These are phyloP conservation scores for Pachliopta kotzebuea DNA, from an alignment of 2,888 invertebrate genomes.

Conservation along the genomic window DNA sequence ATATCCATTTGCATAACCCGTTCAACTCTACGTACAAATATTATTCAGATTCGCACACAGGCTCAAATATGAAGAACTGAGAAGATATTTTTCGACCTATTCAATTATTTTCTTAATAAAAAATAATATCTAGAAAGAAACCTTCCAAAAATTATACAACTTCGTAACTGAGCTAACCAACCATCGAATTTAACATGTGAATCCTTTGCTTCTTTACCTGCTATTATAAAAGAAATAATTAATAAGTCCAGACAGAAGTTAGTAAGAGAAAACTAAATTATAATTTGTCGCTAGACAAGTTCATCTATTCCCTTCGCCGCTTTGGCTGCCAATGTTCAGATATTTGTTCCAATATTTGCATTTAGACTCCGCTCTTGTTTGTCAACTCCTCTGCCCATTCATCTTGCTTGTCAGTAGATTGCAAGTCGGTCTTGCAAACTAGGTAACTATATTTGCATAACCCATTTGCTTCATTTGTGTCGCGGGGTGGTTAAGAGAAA, in stretches of 20 bases:
- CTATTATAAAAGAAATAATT: no score
- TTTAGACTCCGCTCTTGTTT: slow-evolving; percentile 28
- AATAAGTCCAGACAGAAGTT: no score
- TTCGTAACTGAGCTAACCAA: no score
- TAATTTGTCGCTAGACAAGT: not conserved
- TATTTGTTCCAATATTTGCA: slow-evolving; percentile 29
- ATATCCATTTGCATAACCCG: slow-evolving; percentile 26
- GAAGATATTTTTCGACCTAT: not conserved
- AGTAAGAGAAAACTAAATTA: not conserved
- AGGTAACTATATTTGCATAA: slow-evolving; percentile 52
- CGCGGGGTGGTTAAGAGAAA: not conserved
- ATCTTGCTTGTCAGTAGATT: slow-evolving; percentile 22
- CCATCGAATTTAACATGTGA: no score
- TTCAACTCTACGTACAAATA: slow-evolving; percentile 14
- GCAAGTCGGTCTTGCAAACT: slow-evolving; percentile 39
- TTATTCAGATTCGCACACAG: slow-evolving; percentile 4
- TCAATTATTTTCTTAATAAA: not conserved
- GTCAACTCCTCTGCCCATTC: slow-evolving; percentile 27
- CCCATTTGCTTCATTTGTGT: slow-evolving; percentile 42
- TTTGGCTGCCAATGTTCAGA: slow-evolving; percentile 7
- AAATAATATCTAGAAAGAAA: not conserved
- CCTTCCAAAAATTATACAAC: not conserved
- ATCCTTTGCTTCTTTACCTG: no score
- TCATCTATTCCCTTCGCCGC: not conserved
- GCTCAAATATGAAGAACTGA: not conserved